Evolutionary conservation across 2,888 invertebrate species (phyloP), one percentile per base, ranked within the genome.

Genomic region (Macrosoma leucophasiata): DNA sequence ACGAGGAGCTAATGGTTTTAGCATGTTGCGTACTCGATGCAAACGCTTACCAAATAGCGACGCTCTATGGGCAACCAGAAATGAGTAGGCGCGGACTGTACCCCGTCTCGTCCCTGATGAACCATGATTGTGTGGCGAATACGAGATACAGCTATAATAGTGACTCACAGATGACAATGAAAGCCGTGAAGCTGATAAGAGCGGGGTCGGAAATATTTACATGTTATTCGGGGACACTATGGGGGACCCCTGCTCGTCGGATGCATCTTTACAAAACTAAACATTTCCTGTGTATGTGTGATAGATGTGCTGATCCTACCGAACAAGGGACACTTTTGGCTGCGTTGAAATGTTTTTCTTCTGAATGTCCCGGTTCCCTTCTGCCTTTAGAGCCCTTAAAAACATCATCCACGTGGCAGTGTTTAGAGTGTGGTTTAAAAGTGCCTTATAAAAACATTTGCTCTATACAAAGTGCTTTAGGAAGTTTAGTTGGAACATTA

Each of bases 91-190:
- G 89, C 42, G 92, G 90, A 7, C 64, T 91, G 30, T 92, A 89
- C 70, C 90, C 91, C 12, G 77, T 90, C 36, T 86, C 88, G 2
- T 87, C 88, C 22, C 70, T 91, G 39, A 86, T 90, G 72, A 92
- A 92, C 70, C 92, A 92, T 60, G 84, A 75, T 34, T 92, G 92
- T 58, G 69, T 82, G 13, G 88, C 92, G 3, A 92, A 92, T 58
- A 88, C 89, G 1, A 84, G 86, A 28, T 88, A 89, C 50, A 84
- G 84, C 29, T 91, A 88, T 50, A 88, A 89, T 50, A 60, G 57
- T 1, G 66, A 87, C 21, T 78, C 82, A 31, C 75, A 82, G 48
- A 88, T 91, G 86, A 76, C 86, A 14, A 84, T 90, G 0, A 86
- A 81, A 55, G 89, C 91, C 1, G 76, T 87, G 0, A 78, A 82